phyloP scores from a whole-genome alignment of 2,113 vertebrate genomes.

The Chascanopsetta lugubris region DNA sequence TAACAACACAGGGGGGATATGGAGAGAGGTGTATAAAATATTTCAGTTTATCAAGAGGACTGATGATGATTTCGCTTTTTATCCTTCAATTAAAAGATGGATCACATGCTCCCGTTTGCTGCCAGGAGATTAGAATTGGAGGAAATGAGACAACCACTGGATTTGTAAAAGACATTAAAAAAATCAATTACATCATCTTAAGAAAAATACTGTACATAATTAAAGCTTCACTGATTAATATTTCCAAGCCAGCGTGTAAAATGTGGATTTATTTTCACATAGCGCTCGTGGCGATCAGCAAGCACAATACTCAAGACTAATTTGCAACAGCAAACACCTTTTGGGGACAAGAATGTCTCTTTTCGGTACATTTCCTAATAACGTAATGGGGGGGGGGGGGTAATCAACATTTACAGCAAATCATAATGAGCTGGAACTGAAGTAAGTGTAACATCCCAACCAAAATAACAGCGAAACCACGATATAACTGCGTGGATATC shows the following conservation, averaged over 20 bases:
- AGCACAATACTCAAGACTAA: no score
- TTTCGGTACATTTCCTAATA: no score
- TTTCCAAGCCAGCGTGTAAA: background rate
- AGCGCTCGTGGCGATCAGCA: no score
- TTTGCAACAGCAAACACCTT: no score
- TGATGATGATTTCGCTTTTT: constrained; percentile 11
- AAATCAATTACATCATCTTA: constrained; percentile 11
- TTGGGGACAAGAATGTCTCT: no score
- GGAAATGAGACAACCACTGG: constrained; percentile 19
- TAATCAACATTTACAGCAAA: no score
- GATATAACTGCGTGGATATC: no score
- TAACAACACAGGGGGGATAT: background rate
- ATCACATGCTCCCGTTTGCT: background rate
- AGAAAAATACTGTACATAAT: background rate
- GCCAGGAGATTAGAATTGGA: constrained; percentile 10
- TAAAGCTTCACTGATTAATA: constrained; percentile 16
- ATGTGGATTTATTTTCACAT: background rate
- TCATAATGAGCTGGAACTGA: no score
- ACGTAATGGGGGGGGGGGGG: no score
- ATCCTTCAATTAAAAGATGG: constrained; percentile 15
- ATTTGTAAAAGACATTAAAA: constrained; percentile 19
- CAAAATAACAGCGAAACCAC: no score
- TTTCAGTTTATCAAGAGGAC: constrained; percentile 11
- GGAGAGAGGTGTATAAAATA: constrained; percentile 22
- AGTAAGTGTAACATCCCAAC: no score